These are phyloP conservation scores for Drosophila pullipes DNA, from an alignment of 2,888 invertebrate genomes.

Conservation along the genomic window DNA sequence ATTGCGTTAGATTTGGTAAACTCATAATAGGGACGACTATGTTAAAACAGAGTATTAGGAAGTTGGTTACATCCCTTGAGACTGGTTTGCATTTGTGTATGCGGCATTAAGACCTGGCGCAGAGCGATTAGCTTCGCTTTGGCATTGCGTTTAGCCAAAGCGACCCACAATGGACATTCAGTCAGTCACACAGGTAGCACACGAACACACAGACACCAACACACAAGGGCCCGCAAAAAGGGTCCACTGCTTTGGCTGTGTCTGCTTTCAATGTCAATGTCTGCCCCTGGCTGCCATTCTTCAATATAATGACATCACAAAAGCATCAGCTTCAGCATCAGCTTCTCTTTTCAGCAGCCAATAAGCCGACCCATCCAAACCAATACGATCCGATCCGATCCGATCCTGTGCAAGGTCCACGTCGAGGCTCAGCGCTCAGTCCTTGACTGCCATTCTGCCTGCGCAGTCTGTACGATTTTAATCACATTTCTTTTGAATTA, in stretches of 20 bases:
- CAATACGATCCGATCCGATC: conserved; percentile 22
- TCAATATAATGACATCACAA: conserved; percentile 85
- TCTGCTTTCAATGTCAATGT: conserved; percentile 77
- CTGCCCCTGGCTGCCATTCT: conserved; percentile 78
- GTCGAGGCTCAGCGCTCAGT: conserved; percentile 2
- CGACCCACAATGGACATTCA: conserved; percentile 75
- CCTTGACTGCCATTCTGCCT: conserved; percentile 13
- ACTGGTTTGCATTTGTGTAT: conserved; percentile 65
- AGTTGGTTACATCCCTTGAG: background rate
- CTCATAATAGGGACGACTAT: background rate
- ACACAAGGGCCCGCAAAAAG: conserved; percentile 18
- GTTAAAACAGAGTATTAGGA: background rate
- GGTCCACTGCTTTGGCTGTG: conserved; percentile 27
- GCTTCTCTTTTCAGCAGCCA: conserved; percentile 59
- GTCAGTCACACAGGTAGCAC: conserved; percentile 64
- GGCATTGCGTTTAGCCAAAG: conserved; percentile 68
- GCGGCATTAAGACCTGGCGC: conserved; percentile 58
- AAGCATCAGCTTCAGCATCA: conserved; percentile 68
- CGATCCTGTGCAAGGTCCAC: conserved; percentile 9
- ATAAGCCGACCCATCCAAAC: conserved; percentile 51
- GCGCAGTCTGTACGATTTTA: conserved; percentile 69
- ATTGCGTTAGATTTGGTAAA: background rate
- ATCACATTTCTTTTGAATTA: conserved; percentile 81
- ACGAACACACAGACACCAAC: conserved; percentile 5
- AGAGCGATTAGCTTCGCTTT: conserved; percentile 81